These are phyloP conservation scores for Chalcosyrphus nemorum DNA, from an alignment of 2,888 invertebrate genomes.

Conservation along the genomic window DNA sequence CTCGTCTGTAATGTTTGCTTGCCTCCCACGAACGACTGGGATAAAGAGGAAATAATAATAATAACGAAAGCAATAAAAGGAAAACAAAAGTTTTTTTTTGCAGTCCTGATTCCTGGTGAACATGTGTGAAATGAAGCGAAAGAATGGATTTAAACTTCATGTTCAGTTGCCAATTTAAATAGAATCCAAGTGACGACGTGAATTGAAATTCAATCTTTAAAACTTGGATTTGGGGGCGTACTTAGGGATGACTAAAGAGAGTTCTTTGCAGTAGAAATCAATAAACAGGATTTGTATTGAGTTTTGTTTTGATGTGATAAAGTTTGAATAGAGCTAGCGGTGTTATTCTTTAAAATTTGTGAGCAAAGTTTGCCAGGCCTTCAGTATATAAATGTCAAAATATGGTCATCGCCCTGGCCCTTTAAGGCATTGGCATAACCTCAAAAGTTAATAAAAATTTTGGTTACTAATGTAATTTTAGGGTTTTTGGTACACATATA, in stretches of 20 bases:
- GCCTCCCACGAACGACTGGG: background rate
- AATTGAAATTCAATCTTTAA: conserved; percentile 6
- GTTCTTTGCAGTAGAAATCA: background rate
- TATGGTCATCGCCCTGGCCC: too few species aligned
- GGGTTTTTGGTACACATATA: too few species aligned
- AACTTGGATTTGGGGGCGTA: background rate
- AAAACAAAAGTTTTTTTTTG: conserved; percentile 10
- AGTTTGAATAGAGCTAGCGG: too few species aligned
- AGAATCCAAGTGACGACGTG: background rate
- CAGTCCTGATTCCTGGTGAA: background rate
- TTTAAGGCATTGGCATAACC: too few species aligned
- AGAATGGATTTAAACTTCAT: conserved; percentile 1
- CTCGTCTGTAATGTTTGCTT: conserved; percentile 10
- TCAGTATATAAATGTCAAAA: too few species aligned
- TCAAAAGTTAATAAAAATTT: too few species aligned
- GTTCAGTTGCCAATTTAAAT: conserved; percentile 2
- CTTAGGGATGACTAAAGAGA: background rate
- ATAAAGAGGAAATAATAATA: background rate
- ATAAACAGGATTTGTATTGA: too few species aligned
- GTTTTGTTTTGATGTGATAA: too few species aligned
- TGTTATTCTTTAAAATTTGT: too few species aligned
- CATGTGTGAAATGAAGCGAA: conserved; percentile 35
- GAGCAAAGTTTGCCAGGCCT: too few species aligned
- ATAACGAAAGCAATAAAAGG: conserved; percentile 21
- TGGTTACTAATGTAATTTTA: too few species aligned